Base-by-base conservation (phyloP, 2,113 vertebrate genomes). In the Callaeas wilsoni region DNA sequence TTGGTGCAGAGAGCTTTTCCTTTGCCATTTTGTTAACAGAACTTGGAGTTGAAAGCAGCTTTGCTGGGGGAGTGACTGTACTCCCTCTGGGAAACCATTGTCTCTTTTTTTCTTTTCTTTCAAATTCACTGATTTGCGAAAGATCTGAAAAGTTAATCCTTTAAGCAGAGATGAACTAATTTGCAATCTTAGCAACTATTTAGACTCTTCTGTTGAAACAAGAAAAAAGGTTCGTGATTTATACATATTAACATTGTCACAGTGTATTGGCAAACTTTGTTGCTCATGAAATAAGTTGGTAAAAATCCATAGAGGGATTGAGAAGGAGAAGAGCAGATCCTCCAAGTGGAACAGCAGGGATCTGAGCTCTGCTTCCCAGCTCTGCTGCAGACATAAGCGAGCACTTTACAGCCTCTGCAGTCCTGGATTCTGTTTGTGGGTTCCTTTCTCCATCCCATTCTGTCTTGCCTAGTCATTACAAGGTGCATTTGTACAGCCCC, bases 331-430 rank as follows among this genome's bases (percentile, higher is more conserved):
- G 27, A 87, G 69, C 33, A 50, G 30, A 83, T 93, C 15, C 25
- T 44, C 25, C 0, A 0, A 16, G 60, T 78, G 32, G 47, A 84
- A 59, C 20, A 62, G 37, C 19, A 59, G 25, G 35, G 22, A 64
- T 70, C 55, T 67, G 60, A 32, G n/a, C 50, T 67, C 39, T 73
- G 46, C 63, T 86, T 70, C 46, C 39, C 2, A 1, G 30, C 22
- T 91, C 53, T 90, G 46, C 50, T 0, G 0, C 42, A 42, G 55
- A 7, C 5, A 2, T 39, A 16, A 4, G 0, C 0, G 0, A 7
- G 23, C 26, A 70, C 32, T 79, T 78, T 13, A 19, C 13, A 62
- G 79, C 30, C 26, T 70, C 56, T 90, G 37, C 49, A 57, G 16
- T 60, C 30, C 56, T 39, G 21, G 7, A 23, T 46, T 71, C 35